These are phyloP conservation scores for Gallinago solitaria DNA, from an alignment of 2,797 vertebrate species.

Conservation along the genomic window DNA sequence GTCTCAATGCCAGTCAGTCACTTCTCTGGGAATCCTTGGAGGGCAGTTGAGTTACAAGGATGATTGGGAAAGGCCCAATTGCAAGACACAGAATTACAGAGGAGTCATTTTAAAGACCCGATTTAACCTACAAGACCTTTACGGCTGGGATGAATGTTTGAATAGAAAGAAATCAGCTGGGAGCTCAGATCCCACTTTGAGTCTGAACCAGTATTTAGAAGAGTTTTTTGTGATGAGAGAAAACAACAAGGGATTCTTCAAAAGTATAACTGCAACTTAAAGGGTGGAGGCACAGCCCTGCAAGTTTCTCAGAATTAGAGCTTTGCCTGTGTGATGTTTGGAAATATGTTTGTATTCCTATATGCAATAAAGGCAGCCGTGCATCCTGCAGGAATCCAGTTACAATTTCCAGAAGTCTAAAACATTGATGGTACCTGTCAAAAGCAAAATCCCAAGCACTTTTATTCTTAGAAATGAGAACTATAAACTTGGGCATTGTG, in stretches of 20 bases:
- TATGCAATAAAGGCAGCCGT: neutral
- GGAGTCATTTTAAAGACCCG: neutral
- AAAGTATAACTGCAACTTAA: neutral
- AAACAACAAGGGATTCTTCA: neutral
- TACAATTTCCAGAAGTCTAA: neutral
- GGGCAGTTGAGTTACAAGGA: slow-evolving; percentile 14
- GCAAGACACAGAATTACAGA: neutral
- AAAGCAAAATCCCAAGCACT: neutral
- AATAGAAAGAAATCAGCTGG: neutral
- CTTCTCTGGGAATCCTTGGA: slow-evolving; percentile 24
- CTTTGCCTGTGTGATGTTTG: neutral
- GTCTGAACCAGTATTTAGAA: neutral
- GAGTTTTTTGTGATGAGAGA: neutral
- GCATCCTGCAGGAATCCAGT: neutral
- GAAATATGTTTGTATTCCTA: neutral
- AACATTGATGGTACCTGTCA: neutral
- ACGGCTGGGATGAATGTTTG: neutral
- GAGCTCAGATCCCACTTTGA: neutral
- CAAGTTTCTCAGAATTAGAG: neutral
- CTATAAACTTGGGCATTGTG: neutral
- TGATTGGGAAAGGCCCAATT: neutral
- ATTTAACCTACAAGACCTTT: slow-evolving; percentile 28
- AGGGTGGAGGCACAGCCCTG: neutral
- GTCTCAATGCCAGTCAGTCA: slow-evolving; percentile 5
- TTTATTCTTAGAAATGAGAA: neutral